phyloP scores from a whole-genome alignment of 2,113 vertebrate genomes.

The Catagonus wagneri region DNA sequence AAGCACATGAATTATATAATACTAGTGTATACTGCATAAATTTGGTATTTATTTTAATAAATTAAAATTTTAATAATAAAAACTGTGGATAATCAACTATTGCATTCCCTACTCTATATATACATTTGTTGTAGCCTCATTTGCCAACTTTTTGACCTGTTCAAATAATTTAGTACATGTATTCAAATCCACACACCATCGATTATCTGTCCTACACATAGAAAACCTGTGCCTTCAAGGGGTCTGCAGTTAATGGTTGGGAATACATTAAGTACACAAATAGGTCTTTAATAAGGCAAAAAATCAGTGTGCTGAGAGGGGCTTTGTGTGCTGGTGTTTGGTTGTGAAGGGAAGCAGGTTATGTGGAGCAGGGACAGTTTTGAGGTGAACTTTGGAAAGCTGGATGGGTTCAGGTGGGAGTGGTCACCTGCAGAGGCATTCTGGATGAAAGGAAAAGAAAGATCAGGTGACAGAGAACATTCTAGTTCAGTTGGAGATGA shows the following conservation, averaged over 20 bases:
- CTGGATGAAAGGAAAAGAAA: neutral
- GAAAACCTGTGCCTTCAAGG: neutral
- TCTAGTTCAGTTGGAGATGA: neutral
- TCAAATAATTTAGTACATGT: neutral
- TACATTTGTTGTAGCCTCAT: neutral
- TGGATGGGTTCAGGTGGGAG: neutral
- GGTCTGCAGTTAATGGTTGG: neutral
- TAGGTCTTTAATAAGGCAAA: neutral
- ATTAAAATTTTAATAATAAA: constrained; percentile 23
- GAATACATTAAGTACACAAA: neutral
- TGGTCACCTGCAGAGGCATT: neutral
- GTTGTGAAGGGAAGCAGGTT: neutral
- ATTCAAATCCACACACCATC: neutral
- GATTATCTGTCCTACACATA: neutral
- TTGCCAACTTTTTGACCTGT: neutral
- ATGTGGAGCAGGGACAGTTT: neutral
- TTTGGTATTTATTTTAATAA: constrained; percentile 33
- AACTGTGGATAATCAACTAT: neutral
- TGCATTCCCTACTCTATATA: neutral
- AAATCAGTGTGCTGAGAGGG: neutral
- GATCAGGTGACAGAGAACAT: neutral
- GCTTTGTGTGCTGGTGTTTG: neutral
- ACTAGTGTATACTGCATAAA: neutral
- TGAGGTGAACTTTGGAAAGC: neutral
- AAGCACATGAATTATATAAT: neutral